phyloP scores from a whole-genome alignment of 2,113 vertebrate genomes.

The Poeciliopsis retropinna region DNA sequence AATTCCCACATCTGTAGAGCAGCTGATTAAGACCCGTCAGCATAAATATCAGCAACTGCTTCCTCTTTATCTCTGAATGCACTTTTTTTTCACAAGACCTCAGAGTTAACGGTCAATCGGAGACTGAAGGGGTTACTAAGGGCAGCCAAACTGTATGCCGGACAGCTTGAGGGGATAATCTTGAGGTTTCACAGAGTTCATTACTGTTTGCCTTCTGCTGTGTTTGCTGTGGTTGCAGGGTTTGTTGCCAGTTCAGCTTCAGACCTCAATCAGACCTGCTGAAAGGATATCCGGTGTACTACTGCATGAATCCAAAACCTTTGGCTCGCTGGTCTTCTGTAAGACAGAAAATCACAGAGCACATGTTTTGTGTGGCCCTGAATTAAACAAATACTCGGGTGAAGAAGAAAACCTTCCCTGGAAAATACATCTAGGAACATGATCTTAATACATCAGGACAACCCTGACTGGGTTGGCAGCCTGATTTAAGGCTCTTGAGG shows the following conservation, averaged over 20 bases:
- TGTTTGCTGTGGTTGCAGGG: slow-evolving; percentile 67
- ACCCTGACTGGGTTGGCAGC: not conserved
- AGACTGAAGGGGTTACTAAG: not conserved
- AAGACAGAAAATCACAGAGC: slow-evolving; percentile 10
- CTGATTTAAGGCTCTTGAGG: slow-evolving; percentile 15
- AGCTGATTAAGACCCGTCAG: slow-evolving; percentile 63
- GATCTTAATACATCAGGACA: not conserved
- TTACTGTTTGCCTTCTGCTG: slow-evolving; percentile 44
- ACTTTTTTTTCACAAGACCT: slow-evolving; percentile 43
- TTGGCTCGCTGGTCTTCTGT: slow-evolving; percentile 17
- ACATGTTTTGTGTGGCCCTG: not conserved
- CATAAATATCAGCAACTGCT: slow-evolving; percentile 26
- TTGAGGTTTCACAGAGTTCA: slow-evolving; percentile 19
- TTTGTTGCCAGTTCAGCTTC: slow-evolving; percentile 56
- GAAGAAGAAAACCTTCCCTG: not conserved
- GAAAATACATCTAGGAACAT: not conserved
- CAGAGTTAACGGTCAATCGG: slow-evolving; percentile 17
- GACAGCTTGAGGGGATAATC: slow-evolving; percentile 3
- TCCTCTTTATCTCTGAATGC: slow-evolving; percentile 62
- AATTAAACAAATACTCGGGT: not conserved
- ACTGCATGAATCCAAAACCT: slow-evolving; percentile 4
- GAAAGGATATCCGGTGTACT: slow-evolving; percentile 40
- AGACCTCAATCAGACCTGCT: slow-evolving; percentile 22
- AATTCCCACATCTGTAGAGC: slow-evolving; percentile 58
- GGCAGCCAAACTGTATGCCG: slow-evolving; percentile 8